A percentile compares a stretch with the other conserved stretches of the same genome.
phyloP scores from a whole-genome alignment of 2,888 invertebrate species.

The Mellilla xanthometata region DNA sequence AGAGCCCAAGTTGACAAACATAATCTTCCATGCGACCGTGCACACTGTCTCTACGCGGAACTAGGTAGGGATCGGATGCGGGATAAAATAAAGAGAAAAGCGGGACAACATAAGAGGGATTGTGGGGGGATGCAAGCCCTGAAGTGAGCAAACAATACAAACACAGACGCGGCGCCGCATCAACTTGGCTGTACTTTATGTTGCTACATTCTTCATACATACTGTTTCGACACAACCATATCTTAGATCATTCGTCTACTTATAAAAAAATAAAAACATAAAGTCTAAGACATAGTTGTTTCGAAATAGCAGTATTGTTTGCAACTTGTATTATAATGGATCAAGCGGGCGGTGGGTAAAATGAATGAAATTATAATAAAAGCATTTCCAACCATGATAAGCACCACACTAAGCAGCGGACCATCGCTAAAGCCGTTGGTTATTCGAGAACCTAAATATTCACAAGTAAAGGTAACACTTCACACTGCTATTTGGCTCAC shows the following conservation, averaged over 20 bases:
- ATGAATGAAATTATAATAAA: conserved; percentile 3
- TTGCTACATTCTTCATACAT: conserved; percentile 21
- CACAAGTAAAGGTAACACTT: too few species aligned
- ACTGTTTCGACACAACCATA: conserved; percentile 27
- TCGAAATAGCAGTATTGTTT: conserved; percentile 39
- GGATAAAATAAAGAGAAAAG: conserved; percentile 53
- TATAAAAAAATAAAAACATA: neutral
- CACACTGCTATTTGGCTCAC: too few species aligned
- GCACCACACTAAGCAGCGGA: conserved; percentile 31
- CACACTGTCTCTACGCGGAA: conserved; percentile 46
- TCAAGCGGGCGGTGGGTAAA: conserved; percentile 22
- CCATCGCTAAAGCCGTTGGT: conserved; percentile 20
- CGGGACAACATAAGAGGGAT: conserved; percentile 41
- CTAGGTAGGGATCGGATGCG: conserved; percentile 52
- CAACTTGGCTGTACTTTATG: conserved; percentile 76
- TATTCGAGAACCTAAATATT: neutral
- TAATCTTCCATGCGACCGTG: conserved; percentile 44
- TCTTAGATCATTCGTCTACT: conserved; percentile 30
- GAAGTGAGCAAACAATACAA: conserved; percentile 58
- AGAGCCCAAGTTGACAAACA: conserved; percentile 12
- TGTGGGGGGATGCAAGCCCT: conserved; percentile 68
- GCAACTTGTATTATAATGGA: conserved; percentile 47
- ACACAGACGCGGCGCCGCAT: conserved; percentile 35
- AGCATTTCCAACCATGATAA: conserved; percentile 41
- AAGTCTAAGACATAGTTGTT: conserved; percentile 39